A percentile compares a stretch with the other conserved stretches of the same genome.
Conservation (phyloP, 2,113 vertebrate species). For the Catharus fuscescens region DNA sequence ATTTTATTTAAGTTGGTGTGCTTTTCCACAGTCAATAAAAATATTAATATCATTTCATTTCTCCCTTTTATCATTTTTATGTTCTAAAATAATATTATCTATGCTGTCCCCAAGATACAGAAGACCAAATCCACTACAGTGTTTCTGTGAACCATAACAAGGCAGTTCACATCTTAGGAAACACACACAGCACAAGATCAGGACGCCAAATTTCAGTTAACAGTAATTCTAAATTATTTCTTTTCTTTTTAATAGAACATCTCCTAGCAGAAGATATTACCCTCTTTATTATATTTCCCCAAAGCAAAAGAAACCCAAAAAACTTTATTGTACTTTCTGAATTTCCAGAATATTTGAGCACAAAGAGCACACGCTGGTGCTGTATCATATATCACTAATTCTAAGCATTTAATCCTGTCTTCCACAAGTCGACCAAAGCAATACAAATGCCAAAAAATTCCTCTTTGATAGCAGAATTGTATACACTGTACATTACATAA, state of each 20-base stretch:
- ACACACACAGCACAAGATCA: background rate
- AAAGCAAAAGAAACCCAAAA: background rate
- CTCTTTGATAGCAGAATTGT: conserved; percentile 9
- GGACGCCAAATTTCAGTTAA: background rate
- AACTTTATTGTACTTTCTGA: background rate
- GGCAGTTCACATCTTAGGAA: background rate
- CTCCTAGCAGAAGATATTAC: background rate
- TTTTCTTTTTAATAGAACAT: background rate
- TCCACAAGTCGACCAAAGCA: background rate
- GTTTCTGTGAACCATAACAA: background rate
- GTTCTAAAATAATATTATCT: background rate
- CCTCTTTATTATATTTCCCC: background rate
- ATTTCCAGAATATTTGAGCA: background rate
- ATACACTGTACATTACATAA: background rate
- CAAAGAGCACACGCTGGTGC: background rate
- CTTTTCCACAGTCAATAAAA: conserved; percentile 15
- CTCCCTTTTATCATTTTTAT: conserved; percentile 29
- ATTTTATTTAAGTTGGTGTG: background rate
- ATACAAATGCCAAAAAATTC: conserved; percentile 21
- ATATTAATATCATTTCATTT: conserved; percentile 51
- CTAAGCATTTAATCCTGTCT: background rate
- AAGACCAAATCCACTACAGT: background rate
- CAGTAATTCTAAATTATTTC: background rate
- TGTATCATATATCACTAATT: background rate
- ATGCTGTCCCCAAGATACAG: background rate